A percentile compares a stretch with the other conserved stretches of the same genome.
These are phyloP conservation scores for Gymnogyps californianus DNA, from an alignment of 2,113 vertebrate genomes.

Conservation along the genomic window DNA sequence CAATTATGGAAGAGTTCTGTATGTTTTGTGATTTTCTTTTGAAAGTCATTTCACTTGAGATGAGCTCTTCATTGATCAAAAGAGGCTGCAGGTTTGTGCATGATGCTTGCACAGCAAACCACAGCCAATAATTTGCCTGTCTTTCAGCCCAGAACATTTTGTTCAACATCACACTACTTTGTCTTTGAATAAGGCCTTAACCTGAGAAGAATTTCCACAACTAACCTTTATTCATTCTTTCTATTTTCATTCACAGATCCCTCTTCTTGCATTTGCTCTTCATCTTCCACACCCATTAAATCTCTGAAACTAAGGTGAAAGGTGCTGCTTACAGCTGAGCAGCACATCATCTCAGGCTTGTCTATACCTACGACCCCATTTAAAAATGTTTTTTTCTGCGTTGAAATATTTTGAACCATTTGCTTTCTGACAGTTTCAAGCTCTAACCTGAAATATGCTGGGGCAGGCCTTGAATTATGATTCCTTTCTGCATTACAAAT, in stretches of 20 bases:
- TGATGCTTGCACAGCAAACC: not conserved
- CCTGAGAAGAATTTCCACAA: not conserved
- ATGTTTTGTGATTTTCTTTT: not conserved
- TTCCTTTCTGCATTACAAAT: conserved; percentile 32
- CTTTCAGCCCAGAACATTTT: not conserved
- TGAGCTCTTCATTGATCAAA: not conserved
- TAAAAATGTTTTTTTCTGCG: not conserved
- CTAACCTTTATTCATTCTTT: not conserved
- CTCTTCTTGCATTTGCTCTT: not conserved
- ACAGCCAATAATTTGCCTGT: not conserved
- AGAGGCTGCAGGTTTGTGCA: not conserved
- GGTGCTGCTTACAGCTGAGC: not conserved
- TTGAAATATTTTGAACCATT: not conserved
- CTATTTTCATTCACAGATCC: not conserved
- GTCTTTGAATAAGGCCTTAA: not conserved
- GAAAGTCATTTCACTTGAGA: not conserved
- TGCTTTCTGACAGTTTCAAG: not conserved
- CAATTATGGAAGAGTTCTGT: not conserved
- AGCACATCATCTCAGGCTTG: not conserved
- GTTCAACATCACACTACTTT: not conserved
- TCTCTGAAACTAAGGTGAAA: not conserved
- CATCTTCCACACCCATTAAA: not conserved
- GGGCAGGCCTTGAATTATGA: not conserved
- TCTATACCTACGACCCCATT: not conserved
- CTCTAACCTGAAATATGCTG: not conserved